Base-by-base conservation (phyloP, 2,888 invertebrate species). In the Erebia palarica region DNA sequence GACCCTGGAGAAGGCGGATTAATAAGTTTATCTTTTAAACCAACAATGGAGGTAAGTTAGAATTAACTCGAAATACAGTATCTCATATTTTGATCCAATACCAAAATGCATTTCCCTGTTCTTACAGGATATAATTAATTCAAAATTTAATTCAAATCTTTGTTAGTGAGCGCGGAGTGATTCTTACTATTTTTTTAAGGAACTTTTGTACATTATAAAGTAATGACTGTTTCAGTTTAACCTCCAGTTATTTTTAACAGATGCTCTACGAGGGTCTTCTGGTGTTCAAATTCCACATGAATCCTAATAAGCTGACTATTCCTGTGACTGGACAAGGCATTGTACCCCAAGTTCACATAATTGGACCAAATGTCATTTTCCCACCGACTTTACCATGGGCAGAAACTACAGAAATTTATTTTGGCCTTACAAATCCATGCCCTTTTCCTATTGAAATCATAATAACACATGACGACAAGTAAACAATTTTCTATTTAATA, bases 381-480 rank as follows among this genome's bases (percentile, higher is more conserved):
- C 89, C 94, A 5, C 94, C 96, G 0, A 93, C 94, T 1, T 82
- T 96, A 70, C 96, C 96, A 0, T 95, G 95, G 90, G 92, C 94
- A 18, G 85, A 89, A 58, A 93, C 94, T 3, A 93, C 93, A n/a
- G 94, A 95, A 65, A 90, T 94, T 73, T 93, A 89, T 74, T 94
- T 96, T 72, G 91, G 93, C 4, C 82, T 96, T 8, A 94, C 94
- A 70, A 96, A 96, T 83, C 94, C 94, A 0, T 95, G 95, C 73
- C 84, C 91, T 5, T 95, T 95, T 84, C 95, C 96, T 0, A 90
- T 96, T 21, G 96, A 96, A 85, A 89, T 96, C 64, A 95, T 95
- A 80, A 95, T 96, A 84, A 88, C 95, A 18, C 96, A 96, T 82
- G 94, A 94, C 80, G 96, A 96, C 82, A 82, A 86, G 95, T 95